A percentile compares a stretch with the other conserved stretches of the same genome.
phyloP scores from a whole-genome alignment of 2,888 invertebrate species.

The Erpobdella octoculata region DNA sequence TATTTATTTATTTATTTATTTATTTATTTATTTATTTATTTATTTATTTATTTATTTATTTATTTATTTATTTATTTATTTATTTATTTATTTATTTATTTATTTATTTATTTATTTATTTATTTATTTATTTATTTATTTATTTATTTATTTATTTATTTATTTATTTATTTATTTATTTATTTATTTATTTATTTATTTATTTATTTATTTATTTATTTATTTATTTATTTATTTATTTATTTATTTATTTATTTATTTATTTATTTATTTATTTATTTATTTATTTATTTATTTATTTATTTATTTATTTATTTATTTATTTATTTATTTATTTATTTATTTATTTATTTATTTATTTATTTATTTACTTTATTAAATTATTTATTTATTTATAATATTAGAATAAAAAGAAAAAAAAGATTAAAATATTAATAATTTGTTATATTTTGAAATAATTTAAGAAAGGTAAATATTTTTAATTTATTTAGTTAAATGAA shows the following conservation, averaged over 20 bases:
- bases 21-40: not conserved
- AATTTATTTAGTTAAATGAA: too few relatives aligned
- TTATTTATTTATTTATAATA: not conserved
- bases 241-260: not conserved
- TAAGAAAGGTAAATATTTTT: too few relatives aligned
- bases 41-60: not conserved
- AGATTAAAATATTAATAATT: too few relatives aligned
- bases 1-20: not conserved
- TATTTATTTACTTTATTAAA: not conserved
- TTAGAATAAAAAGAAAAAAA: not conserved
- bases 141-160: not conserved
- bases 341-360: not conserved
- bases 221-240: not conserved
- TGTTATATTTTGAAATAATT: too few relatives aligned
- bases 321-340: not conserved
- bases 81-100: not conserved
- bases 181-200: not conserved
- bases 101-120: not conserved
- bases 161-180: not conserved
- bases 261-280: not conserved
- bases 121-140: not conserved
- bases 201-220: not conserved
- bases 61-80: not conserved
- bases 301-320: not conserved
- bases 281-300: not conserved